Base-by-base conservation (phyloP, 1,140 invertebrate species). In the Augochlora pura region DNA sequence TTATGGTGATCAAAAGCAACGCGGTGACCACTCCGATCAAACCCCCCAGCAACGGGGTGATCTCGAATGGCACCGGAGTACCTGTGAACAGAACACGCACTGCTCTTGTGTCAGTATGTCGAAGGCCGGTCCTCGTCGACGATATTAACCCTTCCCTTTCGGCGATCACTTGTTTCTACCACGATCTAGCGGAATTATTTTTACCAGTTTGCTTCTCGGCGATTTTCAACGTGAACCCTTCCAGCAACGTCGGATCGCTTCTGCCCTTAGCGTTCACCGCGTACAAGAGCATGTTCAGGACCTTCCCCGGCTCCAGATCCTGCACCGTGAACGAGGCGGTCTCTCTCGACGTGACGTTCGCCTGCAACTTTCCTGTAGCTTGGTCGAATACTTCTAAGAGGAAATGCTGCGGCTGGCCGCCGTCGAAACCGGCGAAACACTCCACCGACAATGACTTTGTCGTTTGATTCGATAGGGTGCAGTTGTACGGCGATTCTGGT, bases 211-310 rank as follows among this genome's bases (percentile, higher is more conserved):
- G 95, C 88, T 96, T 97, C 87, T 97, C 96, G 39, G 96, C 96
- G 60, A 95, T 94, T 91, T 97, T 96, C 1, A 97, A 92, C n/a
- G 96, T 97, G 83, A 97, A 96, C 38, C 96, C 96, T 89, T 97
- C 96, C 39, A 98, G 95, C 23, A 96, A 94, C 9, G 95, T 95
- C 9, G 96, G 94, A 71, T 98, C 96, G 82, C 97, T 97, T 57
- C 95, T 94, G 38, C 97, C 97, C 90, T 97, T 98, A 38, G 96
- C 95, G 91, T 98, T 98, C 57, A 96, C 95, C 0, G 97, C 96
- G 89, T 97, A 98, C 6, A 97, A 93, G 62, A 94, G 92, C 90
- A 97, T 95, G 69, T 94, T 94, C 32, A 97, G 94, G 42, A 95
- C 93, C 77, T 94, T 94, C 3, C 96, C 96, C 0, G 96, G 94